Evolutionary conservation across 2,113 vertebrate genomes (phyloP).

Genomic region (Notothenia coriiceps): DNA sequence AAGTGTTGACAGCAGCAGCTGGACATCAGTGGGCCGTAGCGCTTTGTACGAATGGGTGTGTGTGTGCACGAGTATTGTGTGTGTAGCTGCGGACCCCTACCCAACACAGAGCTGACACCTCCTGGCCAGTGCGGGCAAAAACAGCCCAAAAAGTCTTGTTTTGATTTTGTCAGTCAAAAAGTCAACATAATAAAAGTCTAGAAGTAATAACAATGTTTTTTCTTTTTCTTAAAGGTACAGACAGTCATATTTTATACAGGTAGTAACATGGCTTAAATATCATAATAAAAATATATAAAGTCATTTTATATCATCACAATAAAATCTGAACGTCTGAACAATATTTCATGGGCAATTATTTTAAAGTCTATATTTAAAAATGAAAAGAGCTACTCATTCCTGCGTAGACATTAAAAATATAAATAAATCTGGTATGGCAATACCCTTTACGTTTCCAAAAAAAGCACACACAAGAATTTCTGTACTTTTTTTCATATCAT

Average conservation of each 20-base stretch:
- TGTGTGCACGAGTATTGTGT: neutral
- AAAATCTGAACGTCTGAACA: neutral
- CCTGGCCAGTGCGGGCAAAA: slow-evolving; percentile 65
- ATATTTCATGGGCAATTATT: neutral
- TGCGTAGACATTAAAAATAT: neutral
- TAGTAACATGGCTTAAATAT: neutral
- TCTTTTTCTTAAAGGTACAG: neutral
- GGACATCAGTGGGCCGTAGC: slow-evolving; percentile 75
- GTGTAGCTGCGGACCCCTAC: slow-evolving; percentile 30
- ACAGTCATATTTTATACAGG: neutral
- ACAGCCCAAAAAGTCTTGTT: slow-evolving; percentile 12
- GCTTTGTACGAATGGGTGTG: slow-evolving; percentile 19
- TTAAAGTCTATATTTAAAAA: no score
- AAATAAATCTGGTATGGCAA: neutral
- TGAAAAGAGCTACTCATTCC: neutral
- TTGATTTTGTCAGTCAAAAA: neutral
- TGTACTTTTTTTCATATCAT: neutral
- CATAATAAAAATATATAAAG: neutral
- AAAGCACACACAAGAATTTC: neutral
- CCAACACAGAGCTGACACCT: slow-evolving; percentile 77
- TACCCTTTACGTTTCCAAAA: neutral
- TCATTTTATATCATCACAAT: neutral
- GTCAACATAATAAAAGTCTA: slow-evolving; percentile 7
- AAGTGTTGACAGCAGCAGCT: slow-evolving; percentile 82
- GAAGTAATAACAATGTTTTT: neutral